Evolutionary conservation across 1,140 invertebrate species (phyloP).

Genomic region (Rhagoletis pomonella): DNA sequence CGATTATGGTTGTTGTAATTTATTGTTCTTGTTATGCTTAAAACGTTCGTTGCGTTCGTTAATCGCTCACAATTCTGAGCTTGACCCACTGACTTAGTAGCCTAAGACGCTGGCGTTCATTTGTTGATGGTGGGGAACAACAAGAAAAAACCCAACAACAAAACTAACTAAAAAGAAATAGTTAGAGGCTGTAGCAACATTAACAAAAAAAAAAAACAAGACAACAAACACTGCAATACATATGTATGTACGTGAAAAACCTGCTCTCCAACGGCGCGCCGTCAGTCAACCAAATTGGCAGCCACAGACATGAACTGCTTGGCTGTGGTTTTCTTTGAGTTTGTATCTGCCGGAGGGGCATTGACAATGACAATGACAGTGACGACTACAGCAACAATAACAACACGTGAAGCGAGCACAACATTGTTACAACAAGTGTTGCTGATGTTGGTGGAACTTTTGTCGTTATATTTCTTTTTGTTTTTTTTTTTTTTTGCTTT

Average conservation of each 20-base stretch:
- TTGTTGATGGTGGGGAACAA: not conserved
- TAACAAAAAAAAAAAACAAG: too few relatives aligned
- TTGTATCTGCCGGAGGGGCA: not conserved
- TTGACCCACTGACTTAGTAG: conserved; percentile 46
- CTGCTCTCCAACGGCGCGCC: too few relatives aligned
- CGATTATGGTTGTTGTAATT: conserved; percentile 24
- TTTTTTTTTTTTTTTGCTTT: not conserved
- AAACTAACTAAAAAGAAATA: not conserved
- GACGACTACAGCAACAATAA: not conserved
- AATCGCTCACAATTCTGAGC: not conserved
- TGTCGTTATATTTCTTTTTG: not conserved
- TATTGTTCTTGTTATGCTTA: conserved; percentile 28
- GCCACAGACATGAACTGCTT: too few relatives aligned
- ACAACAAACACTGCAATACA: too few relatives aligned
- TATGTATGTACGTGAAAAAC: too few relatives aligned
- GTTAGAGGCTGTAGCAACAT: too few relatives aligned
- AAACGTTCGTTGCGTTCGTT: conserved; percentile 1
- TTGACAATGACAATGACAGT: conserved; percentile 31
- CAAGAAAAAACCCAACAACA: not conserved
- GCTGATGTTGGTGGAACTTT: not conserved
- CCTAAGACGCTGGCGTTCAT: conserved; percentile 6
- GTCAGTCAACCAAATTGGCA: too few relatives aligned
- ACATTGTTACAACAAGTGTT: not conserved
- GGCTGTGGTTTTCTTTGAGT: too few relatives aligned
- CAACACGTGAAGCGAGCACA: not conserved